Evolutionary conservation across 2,113 vertebrate genomes (phyloP).

Genomic region (Protobothrops mucrosquamatus): DNA sequence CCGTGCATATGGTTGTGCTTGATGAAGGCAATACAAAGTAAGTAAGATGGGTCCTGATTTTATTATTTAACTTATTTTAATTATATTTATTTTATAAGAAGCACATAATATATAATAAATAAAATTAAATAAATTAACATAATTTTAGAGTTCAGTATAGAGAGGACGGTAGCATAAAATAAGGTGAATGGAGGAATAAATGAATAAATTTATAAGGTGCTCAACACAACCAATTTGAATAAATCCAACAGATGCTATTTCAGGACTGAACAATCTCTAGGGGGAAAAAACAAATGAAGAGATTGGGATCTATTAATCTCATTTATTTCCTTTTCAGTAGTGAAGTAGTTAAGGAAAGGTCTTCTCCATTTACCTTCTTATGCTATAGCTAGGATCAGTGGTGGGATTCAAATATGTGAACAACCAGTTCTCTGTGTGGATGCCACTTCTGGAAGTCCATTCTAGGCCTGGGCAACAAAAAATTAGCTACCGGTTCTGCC

Average conservation of each 20-base stretch:
- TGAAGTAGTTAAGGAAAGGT: background rate
- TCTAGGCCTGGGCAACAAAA: no score
- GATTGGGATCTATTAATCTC: background rate
- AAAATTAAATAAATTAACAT: background rate
- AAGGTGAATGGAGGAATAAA: background rate
- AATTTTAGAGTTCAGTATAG: background rate
- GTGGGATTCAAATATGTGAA: no score
- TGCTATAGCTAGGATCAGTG: no score
- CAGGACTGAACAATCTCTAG: background rate
- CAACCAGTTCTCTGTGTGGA: no score
- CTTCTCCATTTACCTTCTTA: background rate
- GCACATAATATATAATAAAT: background rate
- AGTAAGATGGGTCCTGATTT: background rate
- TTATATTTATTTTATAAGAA: background rate
- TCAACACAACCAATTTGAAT: background rate
- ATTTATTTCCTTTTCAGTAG: background rate
- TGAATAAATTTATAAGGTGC: background rate
- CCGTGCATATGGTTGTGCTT: background rate
- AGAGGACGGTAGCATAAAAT: background rate
- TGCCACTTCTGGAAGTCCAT: no score
- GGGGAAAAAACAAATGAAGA: background rate
- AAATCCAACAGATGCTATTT: background rate
- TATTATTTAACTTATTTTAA: background rate
- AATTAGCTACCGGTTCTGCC: no score
- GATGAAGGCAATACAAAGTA: background rate